Evolutionary conservation across 2,113 vertebrate genomes (phyloP).

Genomic region (Istiophorus platypterus): DNA sequence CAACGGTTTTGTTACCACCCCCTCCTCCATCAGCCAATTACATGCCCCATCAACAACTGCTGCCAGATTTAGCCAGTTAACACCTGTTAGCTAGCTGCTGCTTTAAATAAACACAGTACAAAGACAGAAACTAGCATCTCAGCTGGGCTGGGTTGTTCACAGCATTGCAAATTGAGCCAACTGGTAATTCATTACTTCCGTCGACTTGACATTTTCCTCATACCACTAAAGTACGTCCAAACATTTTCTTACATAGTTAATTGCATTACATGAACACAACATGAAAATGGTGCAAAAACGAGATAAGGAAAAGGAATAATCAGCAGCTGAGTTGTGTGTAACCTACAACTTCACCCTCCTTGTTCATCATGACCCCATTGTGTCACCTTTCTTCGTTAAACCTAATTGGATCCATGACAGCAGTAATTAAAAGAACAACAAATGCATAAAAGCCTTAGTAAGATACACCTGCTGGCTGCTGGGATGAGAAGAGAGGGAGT

Average conservation of each 20-base stretch:
- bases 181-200: not conserved
- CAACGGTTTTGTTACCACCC: no score
- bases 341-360: constrained; percentile 18
- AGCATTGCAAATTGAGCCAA: no score
- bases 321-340: constrained; percentile 26
- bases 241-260: no score
- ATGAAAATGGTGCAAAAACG: not conserved
- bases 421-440: constrained; percentile 29
- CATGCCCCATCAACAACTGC: no score
- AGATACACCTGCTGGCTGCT: constrained; percentile 52
- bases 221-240: not conserved
- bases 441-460: constrained; percentile 40
- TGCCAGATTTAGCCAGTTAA: no score
- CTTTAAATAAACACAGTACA: no score
- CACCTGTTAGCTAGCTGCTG: no score
- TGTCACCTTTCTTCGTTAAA: constrained; percentile 50
- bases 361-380: constrained; percentile 68
- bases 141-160: no score
- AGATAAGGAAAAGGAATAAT: not conserved
- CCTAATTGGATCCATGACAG: constrained; percentile 55
- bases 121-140: no score
- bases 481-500: constrained; percentile 1
- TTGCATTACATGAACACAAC: no score
- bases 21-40: no score
- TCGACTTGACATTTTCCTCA: not conserved